Evolutionary conservation across 1,140 invertebrate genomes (phyloP), one percentile per base, ranked within the genome.

Genomic region (Holotrichia oblita): DNA sequence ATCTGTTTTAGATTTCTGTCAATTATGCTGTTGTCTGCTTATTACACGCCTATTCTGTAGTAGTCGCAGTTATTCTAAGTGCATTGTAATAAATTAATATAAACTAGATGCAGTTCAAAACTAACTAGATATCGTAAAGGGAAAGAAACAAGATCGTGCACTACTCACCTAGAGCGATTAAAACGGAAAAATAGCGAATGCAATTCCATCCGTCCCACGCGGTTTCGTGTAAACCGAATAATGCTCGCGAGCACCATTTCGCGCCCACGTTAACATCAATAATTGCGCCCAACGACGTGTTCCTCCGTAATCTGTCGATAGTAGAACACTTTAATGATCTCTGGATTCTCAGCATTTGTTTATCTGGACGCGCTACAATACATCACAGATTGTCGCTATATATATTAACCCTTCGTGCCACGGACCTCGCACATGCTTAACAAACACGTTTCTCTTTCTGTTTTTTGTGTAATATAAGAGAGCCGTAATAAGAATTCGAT

Each of bases 271-370:
- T 74, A 74, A 74, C 73, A 74, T 76, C 78, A 79, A 79, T 79
- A 79, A 79, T 79, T 79, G 78, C 78, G 55, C 78, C 78, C 76
- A 79, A 79, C 78, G 78, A 79, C 73, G 73, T 79, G 78, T 79
- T 76, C 34, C 73, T 69, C 59, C 61, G 78, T 76, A 79, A 79
- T 79, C 78, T 74, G 78, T 24, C 44, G 78, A 79, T 79, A 79
- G 34, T 61, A 42, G 40, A 42, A 40, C 72, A 79, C 73, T 78
- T 42, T 78, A 78, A 78, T 74, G 77, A 78, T 74, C 27, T 27
- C 64, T 77, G 61, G 22, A 69, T 69, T 69, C 61, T 27, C 61
- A 44, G 27, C 61, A 61, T 78, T 78, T 78, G 61, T 78, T 78
- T 78, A 78, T 78, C 61, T 78, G 59, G 69, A 78, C 76, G 72